Percentiles rank a stretch among this genome's conserved stretches.
Evolutionary conservation across 2,797 vertebrate genomes (phyloP).

Genomic region (Protonibea diacanthus): DNA sequence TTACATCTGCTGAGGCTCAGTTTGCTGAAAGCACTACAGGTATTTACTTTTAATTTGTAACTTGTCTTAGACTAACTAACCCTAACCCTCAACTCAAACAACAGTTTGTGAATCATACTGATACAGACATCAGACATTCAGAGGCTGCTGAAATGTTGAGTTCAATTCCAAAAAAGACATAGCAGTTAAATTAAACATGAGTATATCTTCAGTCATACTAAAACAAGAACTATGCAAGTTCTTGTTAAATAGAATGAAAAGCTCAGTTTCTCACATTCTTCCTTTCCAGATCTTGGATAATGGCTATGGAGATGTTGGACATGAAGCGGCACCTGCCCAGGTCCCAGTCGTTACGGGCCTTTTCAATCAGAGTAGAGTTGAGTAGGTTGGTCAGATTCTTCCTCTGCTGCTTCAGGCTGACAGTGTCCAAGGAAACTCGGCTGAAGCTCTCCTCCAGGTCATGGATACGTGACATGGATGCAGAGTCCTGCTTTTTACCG

Average conservation of each 20-base stretch:
- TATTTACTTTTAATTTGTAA: slow-evolving; percentile 6
- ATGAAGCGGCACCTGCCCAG: background rate
- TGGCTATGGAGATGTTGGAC: slow-evolving; percentile 46
- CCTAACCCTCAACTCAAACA: too few relatives aligned
- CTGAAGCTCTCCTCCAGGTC: slow-evolving; percentile 83
- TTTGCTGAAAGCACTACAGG: background rate
- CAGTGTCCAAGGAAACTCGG: slow-evolving; percentile 74
- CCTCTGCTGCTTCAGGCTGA: slow-evolving; percentile 67
- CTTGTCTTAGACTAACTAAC: background rate
- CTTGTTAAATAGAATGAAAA: background rate
- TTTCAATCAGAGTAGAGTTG: slow-evolving; percentile 83
- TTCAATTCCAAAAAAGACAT: background rate
- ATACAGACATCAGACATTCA: background rate
- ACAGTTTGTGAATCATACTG: background rate
- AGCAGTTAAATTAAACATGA: background rate
- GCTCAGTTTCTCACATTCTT: slow-evolving; percentile 62
- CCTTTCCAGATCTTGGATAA: background rate
- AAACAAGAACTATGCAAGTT: background rate
- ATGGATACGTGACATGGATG: slow-evolving; percentile 77
- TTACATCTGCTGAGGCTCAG: background rate
- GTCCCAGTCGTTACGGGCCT: slow-evolving; percentile 64
- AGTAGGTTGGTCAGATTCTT: slow-evolving; percentile 85
- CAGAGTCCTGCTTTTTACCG: slow-evolving; percentile 86
- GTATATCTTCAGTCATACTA: background rate
- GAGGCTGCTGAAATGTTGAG: background rate